Conservation (phyloP, 2,888 invertebrate genomes). For the Mechanitis messenoides region DNA sequence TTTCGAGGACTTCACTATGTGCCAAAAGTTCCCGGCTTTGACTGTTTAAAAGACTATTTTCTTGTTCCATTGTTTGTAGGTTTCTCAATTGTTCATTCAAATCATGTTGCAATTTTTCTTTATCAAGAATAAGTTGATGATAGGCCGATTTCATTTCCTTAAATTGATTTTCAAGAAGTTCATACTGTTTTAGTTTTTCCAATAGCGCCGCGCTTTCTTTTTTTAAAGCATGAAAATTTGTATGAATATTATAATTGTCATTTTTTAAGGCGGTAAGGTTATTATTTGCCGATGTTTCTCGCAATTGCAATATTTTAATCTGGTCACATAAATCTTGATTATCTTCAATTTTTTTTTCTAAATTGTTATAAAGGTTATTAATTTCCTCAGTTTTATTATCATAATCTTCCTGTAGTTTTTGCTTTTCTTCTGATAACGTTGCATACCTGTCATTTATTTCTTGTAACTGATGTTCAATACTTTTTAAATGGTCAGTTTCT, state of each 20-base stretch:
- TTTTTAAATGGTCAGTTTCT: conserved; percentile 31
- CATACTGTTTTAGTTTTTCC: conserved; percentile 44
- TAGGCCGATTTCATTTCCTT: conserved; percentile 40
- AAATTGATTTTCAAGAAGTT: conserved; percentile 44
- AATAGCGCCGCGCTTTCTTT: conserved; percentile 47
- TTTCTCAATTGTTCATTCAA: conserved; percentile 38
- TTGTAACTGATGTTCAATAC: conserved; percentile 38
- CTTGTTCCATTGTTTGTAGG: conserved; percentile 39
- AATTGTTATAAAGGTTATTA: conserved; percentile 38
- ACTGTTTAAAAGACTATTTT: conserved; percentile 45
- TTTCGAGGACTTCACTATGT: conserved; percentile 53
- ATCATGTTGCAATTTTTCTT: conserved; percentile 44
- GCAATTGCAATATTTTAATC: conserved; percentile 37
- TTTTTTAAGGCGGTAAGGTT: conserved; percentile 41
- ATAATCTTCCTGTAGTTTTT: conserved; percentile 37
- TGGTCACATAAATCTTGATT: conserved; percentile 41
- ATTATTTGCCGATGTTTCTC: conserved; percentile 34
- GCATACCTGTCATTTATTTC: conserved; percentile 41
- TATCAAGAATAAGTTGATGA: conserved; percentile 41
- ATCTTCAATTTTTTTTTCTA: conserved; percentile 49
- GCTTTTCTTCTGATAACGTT: conserved; percentile 40
- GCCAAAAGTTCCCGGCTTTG: conserved; percentile 43
- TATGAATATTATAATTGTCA: conserved; percentile 42
- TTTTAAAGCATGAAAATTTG: conserved; percentile 38
- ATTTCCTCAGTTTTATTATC: conserved; percentile 43